A percentile compares a stretch with the other conserved stretches of the same genome.
These are phyloP conservation scores for Leucoma salicis DNA, from an alignment of 2,888 invertebrate genomes.

Conservation along the genomic window DNA sequence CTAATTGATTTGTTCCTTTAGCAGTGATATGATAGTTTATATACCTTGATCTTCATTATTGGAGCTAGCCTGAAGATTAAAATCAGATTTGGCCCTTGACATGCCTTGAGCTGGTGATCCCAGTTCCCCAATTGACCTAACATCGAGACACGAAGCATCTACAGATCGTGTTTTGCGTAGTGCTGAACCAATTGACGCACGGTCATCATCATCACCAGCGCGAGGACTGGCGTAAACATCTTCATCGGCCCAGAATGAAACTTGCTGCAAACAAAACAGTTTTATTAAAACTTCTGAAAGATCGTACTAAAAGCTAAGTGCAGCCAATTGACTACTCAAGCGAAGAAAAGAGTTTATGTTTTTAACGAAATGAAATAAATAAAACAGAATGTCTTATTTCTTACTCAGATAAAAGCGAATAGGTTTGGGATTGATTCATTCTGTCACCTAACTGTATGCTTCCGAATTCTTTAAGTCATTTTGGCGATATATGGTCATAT, in stretches of 20 bases:
- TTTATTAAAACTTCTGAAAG: not conserved
- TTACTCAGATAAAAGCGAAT: slow-evolving; percentile 1
- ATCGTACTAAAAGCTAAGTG: not conserved
- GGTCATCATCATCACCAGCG: slow-evolving; percentile 86
- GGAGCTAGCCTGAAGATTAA: slow-evolving; percentile 89
- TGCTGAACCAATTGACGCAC: slow-evolving; percentile 88
- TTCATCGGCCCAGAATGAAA: slow-evolving; percentile 90
- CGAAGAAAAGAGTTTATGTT: slow-evolving; percentile 22
- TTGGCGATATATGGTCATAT: slow-evolving; percentile 41
- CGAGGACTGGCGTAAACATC: slow-evolving; percentile 86
- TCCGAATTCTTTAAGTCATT: slow-evolving; percentile 16
- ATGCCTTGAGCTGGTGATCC: slow-evolving; percentile 85
- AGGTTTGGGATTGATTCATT: not conserved
- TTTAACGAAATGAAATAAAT: slow-evolving; percentile 21
- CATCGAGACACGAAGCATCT: slow-evolving; percentile 93
- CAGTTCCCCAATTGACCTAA: slow-evolving; percentile 86
- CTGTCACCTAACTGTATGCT: not conserved
- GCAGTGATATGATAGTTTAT: slow-evolving; percentile 3
- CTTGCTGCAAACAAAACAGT: slow-evolving; percentile 82
- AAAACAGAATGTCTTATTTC: slow-evolving; percentile 19
- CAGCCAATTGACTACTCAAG: not conserved
- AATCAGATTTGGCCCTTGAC: slow-evolving; percentile 93
- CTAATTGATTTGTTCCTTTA: too few species aligned
- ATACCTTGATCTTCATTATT: slow-evolving; percentile 86
- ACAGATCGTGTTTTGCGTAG: slow-evolving; percentile 93